Evolutionary conservation across 2,888 invertebrate genomes (phyloP).

Genomic region (Hyalella azteca): DNA sequence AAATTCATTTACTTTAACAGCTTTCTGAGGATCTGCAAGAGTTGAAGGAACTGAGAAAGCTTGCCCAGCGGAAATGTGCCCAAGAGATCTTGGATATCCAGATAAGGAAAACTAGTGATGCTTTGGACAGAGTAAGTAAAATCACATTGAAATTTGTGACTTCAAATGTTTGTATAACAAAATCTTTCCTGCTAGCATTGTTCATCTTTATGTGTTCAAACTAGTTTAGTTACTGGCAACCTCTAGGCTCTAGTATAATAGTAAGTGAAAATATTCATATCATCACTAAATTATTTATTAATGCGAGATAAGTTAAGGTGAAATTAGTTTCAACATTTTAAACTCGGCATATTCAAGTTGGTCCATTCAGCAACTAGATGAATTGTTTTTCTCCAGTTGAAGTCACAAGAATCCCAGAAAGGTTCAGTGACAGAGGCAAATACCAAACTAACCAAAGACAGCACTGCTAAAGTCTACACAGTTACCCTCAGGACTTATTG

Average conservation of each 20-base stretch:
- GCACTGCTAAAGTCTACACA: conserved; percentile 36
- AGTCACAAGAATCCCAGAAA: conserved; percentile 10
- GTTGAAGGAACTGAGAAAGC: conserved; percentile 41
- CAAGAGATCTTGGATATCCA: conserved; percentile 43
- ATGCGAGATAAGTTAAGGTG: background rate
- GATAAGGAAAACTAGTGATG: background rate
- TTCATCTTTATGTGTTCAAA: background rate
- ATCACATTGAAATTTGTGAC: background rate
- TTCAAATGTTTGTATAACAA: conserved; percentile 10
- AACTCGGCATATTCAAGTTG: background rate
- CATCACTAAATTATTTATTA: background rate
- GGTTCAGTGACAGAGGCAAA: conserved; percentile 37
- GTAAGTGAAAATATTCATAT: background rate
- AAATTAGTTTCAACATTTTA: background rate
- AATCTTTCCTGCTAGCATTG: background rate
- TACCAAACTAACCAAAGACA: conserved; percentile 10
- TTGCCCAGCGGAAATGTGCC: conserved; percentile 46
- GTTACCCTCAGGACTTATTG: conserved; percentile 50
- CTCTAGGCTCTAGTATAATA: background rate
- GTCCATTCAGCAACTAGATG: background rate
- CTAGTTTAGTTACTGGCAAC: background rate
- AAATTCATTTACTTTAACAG: conserved; percentile 11
- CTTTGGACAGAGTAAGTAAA: conserved; percentile 5
- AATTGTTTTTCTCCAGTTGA: background rate
- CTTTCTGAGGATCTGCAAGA: conserved; percentile 48